These are phyloP conservation scores for Ophraella communa DNA, from an alignment of 2,888 invertebrate genomes.

Conservation along the genomic window DNA sequence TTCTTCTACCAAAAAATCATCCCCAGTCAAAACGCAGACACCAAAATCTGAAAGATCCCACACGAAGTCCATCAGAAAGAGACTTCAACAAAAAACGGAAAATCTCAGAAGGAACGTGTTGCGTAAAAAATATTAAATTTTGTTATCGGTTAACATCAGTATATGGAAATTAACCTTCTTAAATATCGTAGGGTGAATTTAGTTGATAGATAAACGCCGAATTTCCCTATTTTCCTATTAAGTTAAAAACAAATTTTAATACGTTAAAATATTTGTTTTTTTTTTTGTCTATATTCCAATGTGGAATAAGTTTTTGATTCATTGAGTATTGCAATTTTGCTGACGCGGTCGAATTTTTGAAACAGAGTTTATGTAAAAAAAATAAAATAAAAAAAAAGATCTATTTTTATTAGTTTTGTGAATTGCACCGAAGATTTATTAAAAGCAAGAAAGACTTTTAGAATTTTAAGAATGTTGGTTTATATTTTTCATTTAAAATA, in stretches of 20 bases:
- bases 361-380: too few species aligned
- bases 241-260: too few species aligned
- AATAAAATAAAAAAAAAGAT: constrained; percentile 10
- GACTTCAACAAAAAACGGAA: constrained; percentile 42
- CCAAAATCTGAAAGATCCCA: constrained; percentile 24
- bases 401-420: neutral
- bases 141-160: neutral
- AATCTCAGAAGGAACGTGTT: constrained; percentile 35
- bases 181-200: neutral
- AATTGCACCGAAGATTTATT: constrained; percentile 4
- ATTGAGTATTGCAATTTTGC: neutral
- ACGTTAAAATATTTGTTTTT: too few species aligned
- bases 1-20: constrained; percentile 3
- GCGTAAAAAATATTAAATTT: constrained; percentile 28
- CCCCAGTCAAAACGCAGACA: neutral
- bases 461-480: constrained; percentile 16
- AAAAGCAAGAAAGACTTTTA: too few species aligned
- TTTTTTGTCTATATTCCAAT: too few species aligned
- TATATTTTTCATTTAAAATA: neutral
- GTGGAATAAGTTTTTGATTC: neutral
- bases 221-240: neutral
- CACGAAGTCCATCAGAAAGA: constrained; percentile 34
- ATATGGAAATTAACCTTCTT: neutral
- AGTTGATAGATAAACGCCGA: too few species aligned
- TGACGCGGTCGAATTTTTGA: too few species aligned